Base-by-base conservation (phyloP, 2,113 vertebrate species). In the Andinoacara biseriatus region DNA sequence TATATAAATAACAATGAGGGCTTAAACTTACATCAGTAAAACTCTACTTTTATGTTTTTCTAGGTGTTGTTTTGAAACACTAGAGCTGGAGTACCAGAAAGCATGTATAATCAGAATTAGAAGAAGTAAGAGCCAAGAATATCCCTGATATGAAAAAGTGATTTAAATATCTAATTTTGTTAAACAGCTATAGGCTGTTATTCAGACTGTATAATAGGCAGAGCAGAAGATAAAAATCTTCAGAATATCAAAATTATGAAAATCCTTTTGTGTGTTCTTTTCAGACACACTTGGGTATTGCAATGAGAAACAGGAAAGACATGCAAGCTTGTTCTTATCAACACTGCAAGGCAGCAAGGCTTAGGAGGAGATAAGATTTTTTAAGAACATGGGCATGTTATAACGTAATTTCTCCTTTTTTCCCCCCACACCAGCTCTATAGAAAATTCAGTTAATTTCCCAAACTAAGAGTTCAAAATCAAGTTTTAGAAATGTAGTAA, bases 101-200 rank as follows among this genome's bases (percentile, higher is more conserved):
- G 74, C 63, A 62, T 86, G 35, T 52, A 75, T 76, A 90, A 86
- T 89, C 58, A 67, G 57, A 88, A 83, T 86, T 75, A 78, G 52
- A 84, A 33, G 40, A 74, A 75, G 72, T 22, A 60, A 56, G 76
- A 59, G 24, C 63, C 63, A 58, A 11, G 18, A 89, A 82, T 77
- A 61, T 89, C 56, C 79, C 77, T 43, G 59, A 84, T 84, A n/a
- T 54, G 43, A 56, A 81, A 29, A 74, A 84, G 40, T 11, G 22
- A 74, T 87, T 83, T 67, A 81, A 69, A 84, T 80, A 78, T 81
- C 81, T 76, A 63, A 88, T 78, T 90, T 81, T 86, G 60, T 81
- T 52, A 83, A 87, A 88, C 67, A 67, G 83, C 90, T 81, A 59
- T 22, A 72, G 91, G 92, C 87, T 87, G 76, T 83, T 88, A 82